These are phyloP conservation scores for Oscheius onirici DNA, from an alignment of 2,888 invertebrate species.

Conservation along the genomic window DNA sequence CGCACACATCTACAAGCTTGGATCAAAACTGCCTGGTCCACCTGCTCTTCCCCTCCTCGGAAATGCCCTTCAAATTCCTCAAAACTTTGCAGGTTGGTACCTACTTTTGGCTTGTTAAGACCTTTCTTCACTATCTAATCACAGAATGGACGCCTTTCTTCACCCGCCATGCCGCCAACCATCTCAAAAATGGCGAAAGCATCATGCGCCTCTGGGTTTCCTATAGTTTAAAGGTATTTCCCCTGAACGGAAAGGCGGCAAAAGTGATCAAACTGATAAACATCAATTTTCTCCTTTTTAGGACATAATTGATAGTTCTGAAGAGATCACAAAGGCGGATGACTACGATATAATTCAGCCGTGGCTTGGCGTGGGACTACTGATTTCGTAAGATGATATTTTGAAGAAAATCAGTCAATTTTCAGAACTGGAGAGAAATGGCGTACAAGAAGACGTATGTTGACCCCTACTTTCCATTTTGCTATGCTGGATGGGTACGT, in stretches of 20 bases:
- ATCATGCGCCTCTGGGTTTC: constrained; percentile 18
- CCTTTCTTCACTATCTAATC: constrained; percentile 6
- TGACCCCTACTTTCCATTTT: constrained; percentile 76
- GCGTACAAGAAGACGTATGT: constrained; percentile 73
- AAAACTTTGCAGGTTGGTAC: neutral
- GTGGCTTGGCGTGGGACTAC: constrained; percentile 75
- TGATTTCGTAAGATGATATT: constrained; percentile 65
- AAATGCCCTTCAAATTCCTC: constrained; percentile 21
- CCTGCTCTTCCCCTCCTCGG: constrained; percentile 12
- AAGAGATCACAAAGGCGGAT: constrained; percentile 71
- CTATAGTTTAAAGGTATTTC: constrained; percentile 20
- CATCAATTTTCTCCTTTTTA: neutral
- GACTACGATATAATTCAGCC: constrained; percentile 73
- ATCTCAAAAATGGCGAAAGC: constrained; percentile 8
- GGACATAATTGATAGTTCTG: constrained; percentile 68
- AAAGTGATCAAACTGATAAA: neutral
- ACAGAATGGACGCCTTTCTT: constrained; percentile 22
- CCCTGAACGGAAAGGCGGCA: constrained; percentile 17
- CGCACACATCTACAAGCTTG: constrained; percentile 4
- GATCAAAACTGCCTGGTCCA: constrained; percentile 11
- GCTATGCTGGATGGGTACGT: constrained; percentile 74
- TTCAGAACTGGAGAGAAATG: constrained; percentile 74
- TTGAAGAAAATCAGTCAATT: neutral
- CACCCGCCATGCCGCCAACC: neutral
- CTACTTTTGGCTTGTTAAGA: neutral